Evolutionary conservation across 2,113 vertebrate species (phyloP), one percentile per base, ranked within the genome.

Genomic region (western clawed frog (Xenopus tropicalis)): DNA sequence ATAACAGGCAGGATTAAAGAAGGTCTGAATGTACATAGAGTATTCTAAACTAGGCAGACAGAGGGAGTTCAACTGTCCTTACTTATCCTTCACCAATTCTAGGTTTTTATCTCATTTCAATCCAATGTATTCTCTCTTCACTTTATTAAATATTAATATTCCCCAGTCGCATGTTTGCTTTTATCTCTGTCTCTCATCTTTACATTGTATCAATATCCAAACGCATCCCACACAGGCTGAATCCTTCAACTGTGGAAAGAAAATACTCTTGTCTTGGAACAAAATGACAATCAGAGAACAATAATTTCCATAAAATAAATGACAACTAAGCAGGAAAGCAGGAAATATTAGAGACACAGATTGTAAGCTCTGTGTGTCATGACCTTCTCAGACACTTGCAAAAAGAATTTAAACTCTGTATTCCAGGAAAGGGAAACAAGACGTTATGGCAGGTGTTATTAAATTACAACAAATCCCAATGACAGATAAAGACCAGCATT

Each of bases 81-180:
- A 69, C 56, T 63, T 76, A 54, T 76, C 73, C 73, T 76, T 76
- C 73, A 76, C 66, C 58, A 69, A 63, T 69, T 63, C 73, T 68
- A 69, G 73, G 66, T 69, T 76, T 76, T 76, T 69, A 76, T 76
- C 66, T 69, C 59, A 69, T 76, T 69, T 69, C 73, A 63, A 25
- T 58, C 66, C 29, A 25, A 59, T 69, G 56, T 68, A 68, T 58
- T 62, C 44, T 68, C 72, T 68, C 72, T 61, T 76, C 73, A 56
- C 24, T 17, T 69, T 76, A 76, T 76, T 76, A 76, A 76, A 76
- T 69, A 76, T 76, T 76, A 76, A 76, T 76, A 76, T 69, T 76
- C 66, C 73, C 66, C 11, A 22, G 58, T 62, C 25, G 46, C 61
- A 43, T 76, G 73, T 76, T 76, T 76, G 73, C 73, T 69, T 76